Base-by-base conservation (phyloP, 2,797 vertebrate genomes). In the Tragopan temminckii region DNA sequence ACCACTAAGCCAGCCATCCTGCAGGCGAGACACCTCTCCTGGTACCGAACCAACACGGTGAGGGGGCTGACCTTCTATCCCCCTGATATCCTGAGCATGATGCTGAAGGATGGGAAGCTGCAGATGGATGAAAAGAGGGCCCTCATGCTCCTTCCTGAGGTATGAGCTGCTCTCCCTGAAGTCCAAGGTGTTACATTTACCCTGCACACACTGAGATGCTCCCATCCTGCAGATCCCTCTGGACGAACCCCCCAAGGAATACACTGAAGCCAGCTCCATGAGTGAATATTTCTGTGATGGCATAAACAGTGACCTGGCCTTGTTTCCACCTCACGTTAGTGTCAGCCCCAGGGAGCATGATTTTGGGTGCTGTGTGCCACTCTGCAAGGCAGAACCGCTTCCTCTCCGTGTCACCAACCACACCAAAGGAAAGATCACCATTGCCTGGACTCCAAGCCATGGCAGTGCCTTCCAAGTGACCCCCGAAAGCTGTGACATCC, bases 401-500 rank as follows among this genome's bases (percentile, higher is more conserved):
- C 96, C 97, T 31, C 97, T 99, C 66, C 96, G 98, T 77, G 94
- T 99, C 85, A 98, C 96, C 89, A 99, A 99, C 97, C 97, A 98
- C 89, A 99, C 98, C 46, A 98, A 98, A 68, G 98, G 98, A 81
- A 99, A 94, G 82, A 95, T 99, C 95, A 97, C 97, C 4, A 94
- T 99, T 57, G 76, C 97, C 67, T 99, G 99, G 99, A 99, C 98
- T 43, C 75, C 21, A 11, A 92, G 81, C 23, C 43, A 87, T 7
- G 86, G 96, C 79, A 98, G 98, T 69, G 95, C 97, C 25, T 99
- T 99, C 96, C 97, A 95, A 29, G 97, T 99, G 70, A 93, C 74
- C 50, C 99, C 99, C 0, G 90, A 97, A 20, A 97, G 95, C 79
- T 98, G 96, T 11, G 98, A 99, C 2, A 96, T 99, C 62, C 97